These are phyloP conservation scores for Plotosus lineatus DNA, from an alignment of 2,113 vertebrate genomes.

Conservation along the genomic window DNA sequence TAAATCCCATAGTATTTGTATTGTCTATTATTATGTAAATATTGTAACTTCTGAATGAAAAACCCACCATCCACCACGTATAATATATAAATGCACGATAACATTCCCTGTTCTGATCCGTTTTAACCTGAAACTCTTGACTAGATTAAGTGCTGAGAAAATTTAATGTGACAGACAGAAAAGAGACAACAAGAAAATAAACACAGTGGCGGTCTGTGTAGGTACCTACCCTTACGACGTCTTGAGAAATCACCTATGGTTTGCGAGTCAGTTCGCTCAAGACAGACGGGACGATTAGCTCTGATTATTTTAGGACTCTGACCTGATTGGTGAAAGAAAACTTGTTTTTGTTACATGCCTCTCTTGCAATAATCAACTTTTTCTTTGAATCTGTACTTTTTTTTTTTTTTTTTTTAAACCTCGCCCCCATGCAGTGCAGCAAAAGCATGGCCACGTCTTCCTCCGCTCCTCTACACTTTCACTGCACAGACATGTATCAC, in stretches of 20 bases:
- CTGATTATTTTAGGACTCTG: constrained; percentile 99
- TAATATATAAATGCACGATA: neutral
- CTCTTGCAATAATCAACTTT: constrained; percentile 31
- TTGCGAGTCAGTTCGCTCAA: constrained; percentile 99
- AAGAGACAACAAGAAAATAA: constrained; percentile 13
- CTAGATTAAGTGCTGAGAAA: constrained; percentile 2
- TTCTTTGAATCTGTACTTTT: neutral
- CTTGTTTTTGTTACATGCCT: constrained; percentile 81
- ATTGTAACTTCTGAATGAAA: neutral
- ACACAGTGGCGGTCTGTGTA: constrained; percentile 68
- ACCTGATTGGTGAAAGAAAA: constrained; percentile 99
- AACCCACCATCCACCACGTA: neutral
- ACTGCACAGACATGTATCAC: constrained; percentile 49
- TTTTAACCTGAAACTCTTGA: neutral
- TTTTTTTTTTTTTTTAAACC: constrained; percentile 4
- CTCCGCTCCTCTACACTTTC: constrained; percentile 41
- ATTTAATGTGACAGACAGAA: constrained; percentile 17
- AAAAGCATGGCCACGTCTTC: constrained; percentile 55
- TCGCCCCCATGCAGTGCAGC: constrained; percentile 70
- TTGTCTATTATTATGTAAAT: neutral
- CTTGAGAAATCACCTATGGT: constrained; percentile 97
- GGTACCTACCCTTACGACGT: constrained; percentile 98
- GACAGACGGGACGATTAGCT: constrained; percentile 90
- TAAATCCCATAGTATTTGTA: neutral
- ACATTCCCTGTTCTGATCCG: neutral